phyloP scores from a whole-genome alignment of 2,797 vertebrate species.

The Brachymystax lenok region DNA sequence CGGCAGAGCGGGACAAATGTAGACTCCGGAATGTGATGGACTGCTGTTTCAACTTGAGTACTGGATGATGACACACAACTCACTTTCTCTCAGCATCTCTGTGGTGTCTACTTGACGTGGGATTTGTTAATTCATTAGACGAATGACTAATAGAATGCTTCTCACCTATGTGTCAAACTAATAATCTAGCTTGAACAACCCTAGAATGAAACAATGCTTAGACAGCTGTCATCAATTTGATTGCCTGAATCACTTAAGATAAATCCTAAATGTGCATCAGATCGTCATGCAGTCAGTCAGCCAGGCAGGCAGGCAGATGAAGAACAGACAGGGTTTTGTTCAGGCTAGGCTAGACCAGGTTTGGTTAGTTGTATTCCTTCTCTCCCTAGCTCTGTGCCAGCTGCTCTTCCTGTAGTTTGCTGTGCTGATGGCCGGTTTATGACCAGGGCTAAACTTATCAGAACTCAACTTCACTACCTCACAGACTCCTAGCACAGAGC shows the following conservation, averaged over 20 bases:
- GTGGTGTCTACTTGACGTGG: background rate
- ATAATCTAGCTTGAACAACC: background rate
- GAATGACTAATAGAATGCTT: background rate
- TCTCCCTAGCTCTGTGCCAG: conserved; percentile 1
- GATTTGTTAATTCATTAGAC: background rate
- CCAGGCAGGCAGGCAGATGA: too few relatives aligned
- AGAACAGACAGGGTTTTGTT: background rate
- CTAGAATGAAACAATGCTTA: background rate
- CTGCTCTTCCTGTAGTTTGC: background rate
- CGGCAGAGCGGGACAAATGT: background rate
- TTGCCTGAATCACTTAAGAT: background rate
- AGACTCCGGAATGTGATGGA: background rate
- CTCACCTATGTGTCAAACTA: background rate
- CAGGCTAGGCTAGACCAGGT: background rate
- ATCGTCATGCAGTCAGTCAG: too few relatives aligned
- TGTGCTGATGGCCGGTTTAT: background rate
- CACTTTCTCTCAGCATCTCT: background rate
- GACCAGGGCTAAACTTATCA: background rate
- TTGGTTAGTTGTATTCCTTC: background rate
- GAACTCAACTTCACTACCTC: background rate
- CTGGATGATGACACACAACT: background rate
- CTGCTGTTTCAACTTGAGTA: background rate
- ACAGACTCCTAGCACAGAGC: background rate
- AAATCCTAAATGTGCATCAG: background rate
- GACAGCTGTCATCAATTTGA: background rate